phyloP scores from a whole-genome alignment of 2,113 vertebrate species.

The Scomber colias region DNA sequence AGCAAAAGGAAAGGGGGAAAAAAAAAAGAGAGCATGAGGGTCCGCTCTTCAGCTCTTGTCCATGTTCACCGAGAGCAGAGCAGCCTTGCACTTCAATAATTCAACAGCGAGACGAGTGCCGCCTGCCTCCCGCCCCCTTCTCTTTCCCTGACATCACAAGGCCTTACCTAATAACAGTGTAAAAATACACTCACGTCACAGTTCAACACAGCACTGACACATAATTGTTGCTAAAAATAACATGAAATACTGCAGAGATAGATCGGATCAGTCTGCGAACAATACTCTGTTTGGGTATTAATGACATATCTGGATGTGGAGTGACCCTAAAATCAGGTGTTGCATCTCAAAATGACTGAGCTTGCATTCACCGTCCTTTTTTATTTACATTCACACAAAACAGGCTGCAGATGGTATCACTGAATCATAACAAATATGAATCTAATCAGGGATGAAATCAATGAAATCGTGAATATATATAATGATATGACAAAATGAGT shows the following conservation, averaged over 20 bases:
- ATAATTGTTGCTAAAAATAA: conserved; percentile 66
- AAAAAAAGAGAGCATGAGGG: background rate
- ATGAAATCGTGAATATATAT: too few species aligned
- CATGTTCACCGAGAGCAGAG: conserved; percentile 56
- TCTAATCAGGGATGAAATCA: too few species aligned
- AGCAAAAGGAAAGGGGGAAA: background rate
- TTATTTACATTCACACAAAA: too few species aligned
- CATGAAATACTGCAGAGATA: background rate
- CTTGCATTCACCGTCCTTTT: too few species aligned
- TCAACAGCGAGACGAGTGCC: conserved; percentile 69
- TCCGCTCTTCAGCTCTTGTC: conserved; percentile 54
- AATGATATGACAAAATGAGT: too few species aligned
- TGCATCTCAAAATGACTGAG: too few species aligned
- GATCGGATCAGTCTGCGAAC: conserved; percentile 14
- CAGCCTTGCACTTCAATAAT: conserved; percentile 76
- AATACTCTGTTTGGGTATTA: background rate
- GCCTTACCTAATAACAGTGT: conserved; percentile 59
- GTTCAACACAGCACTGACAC: conserved; percentile 40
- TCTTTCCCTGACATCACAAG: conserved; percentile 58
- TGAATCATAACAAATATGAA: too few species aligned
- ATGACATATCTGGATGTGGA: too few species aligned
- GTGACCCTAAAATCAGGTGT: too few species aligned
- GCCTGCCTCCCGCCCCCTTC: conserved; percentile 26
- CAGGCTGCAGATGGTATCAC: too few species aligned
- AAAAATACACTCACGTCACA: conserved; percentile 66